Base-by-base conservation (phyloP, 2,113 vertebrate genomes). In the Potamarius usumacintae region DNA sequence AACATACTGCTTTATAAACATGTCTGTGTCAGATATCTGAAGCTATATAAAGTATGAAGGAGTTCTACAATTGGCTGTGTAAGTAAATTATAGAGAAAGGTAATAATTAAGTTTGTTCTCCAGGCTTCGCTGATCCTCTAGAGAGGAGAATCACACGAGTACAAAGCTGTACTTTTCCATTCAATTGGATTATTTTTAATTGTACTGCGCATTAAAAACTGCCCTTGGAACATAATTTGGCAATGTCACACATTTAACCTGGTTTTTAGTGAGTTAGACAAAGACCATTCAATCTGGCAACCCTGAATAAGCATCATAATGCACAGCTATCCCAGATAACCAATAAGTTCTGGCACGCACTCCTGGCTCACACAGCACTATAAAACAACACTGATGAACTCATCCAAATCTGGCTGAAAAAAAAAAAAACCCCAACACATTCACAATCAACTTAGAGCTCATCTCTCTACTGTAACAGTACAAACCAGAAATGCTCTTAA, bases 251-350 rank as follows among this genome's bases (percentile, higher is more conserved):
- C 2, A 5, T 85, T 50, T 62, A 55, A 22, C 34, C 20, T 42
- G 52, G 6, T 84, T 84, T 84, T 12, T 76, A 58, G 27, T 15
- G 30, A 85, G 22, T 48, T 76, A 57, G 17, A 76, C 76, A 14
- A 4, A 55, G n/a, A 42, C 84, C 30, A 60, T 85, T 60, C 55
- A 85, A 85, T 50, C 48, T 85, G 84, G 84, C 84, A 85, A 62
- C 55, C 27, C 69, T 76, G 84, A 58, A 34, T 25, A 60, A 84
- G 30, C 67, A 34, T 58, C 18, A 58, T 34, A 85, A 50, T 60
- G 18, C 18, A 58, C 17, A 85, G 69, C 65, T 25, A 25, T 74
- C 20, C 34, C 15, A 42, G 15, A n/a, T 71, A 55, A 55, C 52
- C 17, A 55, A 30, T 53, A 7, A 6, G 65, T 57, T 52, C 63